phyloP scores from a whole-genome alignment of 2,888 invertebrate genomes.

The Mesorhabditis belari region DNA sequence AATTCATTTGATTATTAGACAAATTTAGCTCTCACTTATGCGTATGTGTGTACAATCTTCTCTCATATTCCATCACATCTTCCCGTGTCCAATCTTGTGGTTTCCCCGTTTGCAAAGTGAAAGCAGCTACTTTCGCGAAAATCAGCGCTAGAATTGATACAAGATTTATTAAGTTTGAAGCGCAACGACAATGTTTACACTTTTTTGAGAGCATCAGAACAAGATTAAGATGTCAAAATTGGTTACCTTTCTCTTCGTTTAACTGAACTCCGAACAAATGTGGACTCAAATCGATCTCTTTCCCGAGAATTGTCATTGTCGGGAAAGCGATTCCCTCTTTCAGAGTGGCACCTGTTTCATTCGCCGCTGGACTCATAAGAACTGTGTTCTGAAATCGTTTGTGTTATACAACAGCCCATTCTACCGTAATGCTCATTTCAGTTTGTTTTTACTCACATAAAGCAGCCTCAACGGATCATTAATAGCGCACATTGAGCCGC shows the following conservation, averaged over 20 bases:
- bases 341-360: background rate
- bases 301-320: slow-evolving; percentile 24
- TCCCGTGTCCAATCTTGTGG: slow-evolving; percentile 33
- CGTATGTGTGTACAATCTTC: slow-evolving; percentile 31
- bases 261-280: slow-evolving; percentile 42
- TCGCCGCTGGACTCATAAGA: background rate
- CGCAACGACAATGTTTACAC: background rate
- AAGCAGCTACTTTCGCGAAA: no score
- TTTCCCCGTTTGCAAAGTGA: no score
- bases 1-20: background rate
- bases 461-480: slow-evolving; percentile 46
- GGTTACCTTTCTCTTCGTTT: no score
- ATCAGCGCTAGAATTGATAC: no score
- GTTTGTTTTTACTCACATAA: slow-evolving; percentile 17
- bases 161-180: background rate
- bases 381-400: no score
- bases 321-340: background rate
- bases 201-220: no score
- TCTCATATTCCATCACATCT: slow-evolving; percentile 34
- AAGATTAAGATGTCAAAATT: no score
- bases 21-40: slow-evolving; percentile 24
- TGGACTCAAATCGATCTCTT: slow-evolving; percentile 42
- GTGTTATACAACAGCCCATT: no score
- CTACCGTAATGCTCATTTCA: background rate
- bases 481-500: slow-evolving; percentile 44